Conservation (phyloP, 2,888 invertebrate species). For the Selenia dentaria region DNA sequence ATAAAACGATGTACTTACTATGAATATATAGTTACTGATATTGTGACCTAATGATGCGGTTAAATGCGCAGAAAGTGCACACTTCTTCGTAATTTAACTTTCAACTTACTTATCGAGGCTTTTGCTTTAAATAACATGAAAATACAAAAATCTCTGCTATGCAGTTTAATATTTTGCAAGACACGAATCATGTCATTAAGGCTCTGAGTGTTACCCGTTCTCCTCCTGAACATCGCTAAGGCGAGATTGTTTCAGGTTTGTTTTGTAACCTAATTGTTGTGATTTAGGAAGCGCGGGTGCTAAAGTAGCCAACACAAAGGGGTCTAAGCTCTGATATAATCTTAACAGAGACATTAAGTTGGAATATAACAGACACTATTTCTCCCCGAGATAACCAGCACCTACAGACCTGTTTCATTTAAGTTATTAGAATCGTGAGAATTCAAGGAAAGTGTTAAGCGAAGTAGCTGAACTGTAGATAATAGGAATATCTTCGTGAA, state of each 20-base stretch:
- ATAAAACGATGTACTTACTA: too few relatives aligned
- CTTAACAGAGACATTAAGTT: conserved; percentile 57
- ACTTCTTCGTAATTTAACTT: too few relatives aligned
- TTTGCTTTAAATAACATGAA: too few relatives aligned
- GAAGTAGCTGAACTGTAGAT: conserved; percentile 30
- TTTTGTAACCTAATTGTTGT: conserved; percentile 53
- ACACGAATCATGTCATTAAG: too few relatives aligned
- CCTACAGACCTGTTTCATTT: conserved; percentile 52
- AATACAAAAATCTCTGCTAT: too few relatives aligned
- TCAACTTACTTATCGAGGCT: too few relatives aligned
- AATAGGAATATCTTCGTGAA: conserved; percentile 18
- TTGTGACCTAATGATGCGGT: too few relatives aligned
- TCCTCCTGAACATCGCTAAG: conserved; percentile 16
- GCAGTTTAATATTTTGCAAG: too few relatives aligned
- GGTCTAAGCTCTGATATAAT: conserved; percentile 54
- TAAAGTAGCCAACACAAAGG: conserved; percentile 52
- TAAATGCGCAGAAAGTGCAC: too few relatives aligned
- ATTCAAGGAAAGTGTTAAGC: conserved; percentile 24
- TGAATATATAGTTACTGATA: too few relatives aligned
- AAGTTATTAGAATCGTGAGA: conserved; percentile 45
- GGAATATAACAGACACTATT: conserved; percentile 59
- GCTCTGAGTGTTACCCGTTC: neutral
- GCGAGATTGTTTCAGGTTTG: conserved; percentile 44
- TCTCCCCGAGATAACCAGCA: conserved; percentile 52
- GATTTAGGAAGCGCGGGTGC: conserved; percentile 52